These are phyloP conservation scores for Ceyx cyanopectus DNA, from an alignment of 2,113 vertebrate species.

Conservation along the genomic window DNA sequence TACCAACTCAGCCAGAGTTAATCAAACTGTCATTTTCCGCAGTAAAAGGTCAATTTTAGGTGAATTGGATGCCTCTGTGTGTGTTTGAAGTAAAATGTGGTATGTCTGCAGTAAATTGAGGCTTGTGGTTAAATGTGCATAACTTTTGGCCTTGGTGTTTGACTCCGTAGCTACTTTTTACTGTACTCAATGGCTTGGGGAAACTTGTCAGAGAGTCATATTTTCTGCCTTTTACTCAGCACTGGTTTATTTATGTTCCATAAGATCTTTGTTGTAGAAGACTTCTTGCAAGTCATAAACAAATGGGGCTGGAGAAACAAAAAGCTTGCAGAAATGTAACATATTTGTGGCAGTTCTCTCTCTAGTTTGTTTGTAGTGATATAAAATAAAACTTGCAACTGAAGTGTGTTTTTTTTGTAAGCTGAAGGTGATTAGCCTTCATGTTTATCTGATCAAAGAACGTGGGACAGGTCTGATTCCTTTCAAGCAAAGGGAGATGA, in stretches of 20 bases:
- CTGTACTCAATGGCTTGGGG: background rate
- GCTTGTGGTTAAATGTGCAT: background rate
- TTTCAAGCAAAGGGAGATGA: background rate
- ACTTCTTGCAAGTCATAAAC: background rate
- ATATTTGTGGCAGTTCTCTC: background rate
- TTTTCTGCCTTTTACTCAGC: background rate
- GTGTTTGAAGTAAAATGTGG: background rate
- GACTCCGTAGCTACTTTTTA: background rate
- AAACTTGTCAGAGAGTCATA: background rate
- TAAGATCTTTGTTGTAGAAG: background rate
- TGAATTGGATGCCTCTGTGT: background rate
- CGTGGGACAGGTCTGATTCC: background rate
- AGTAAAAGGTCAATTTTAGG: slow-evolving; percentile 29
- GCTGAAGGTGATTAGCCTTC: background rate
- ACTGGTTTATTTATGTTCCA: background rate
- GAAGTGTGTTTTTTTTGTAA: background rate
- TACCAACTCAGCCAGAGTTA: background rate
- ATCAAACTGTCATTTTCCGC: background rate
- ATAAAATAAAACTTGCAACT: background rate
- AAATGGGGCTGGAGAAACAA: background rate
- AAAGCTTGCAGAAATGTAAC: background rate
- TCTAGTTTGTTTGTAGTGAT: background rate
- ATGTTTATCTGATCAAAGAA: background rate
- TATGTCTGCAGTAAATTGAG: background rate
- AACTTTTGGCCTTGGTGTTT: background rate